Base-by-base conservation (phyloP, 2,888 invertebrate genomes). In the Uropetala carovei region DNA sequence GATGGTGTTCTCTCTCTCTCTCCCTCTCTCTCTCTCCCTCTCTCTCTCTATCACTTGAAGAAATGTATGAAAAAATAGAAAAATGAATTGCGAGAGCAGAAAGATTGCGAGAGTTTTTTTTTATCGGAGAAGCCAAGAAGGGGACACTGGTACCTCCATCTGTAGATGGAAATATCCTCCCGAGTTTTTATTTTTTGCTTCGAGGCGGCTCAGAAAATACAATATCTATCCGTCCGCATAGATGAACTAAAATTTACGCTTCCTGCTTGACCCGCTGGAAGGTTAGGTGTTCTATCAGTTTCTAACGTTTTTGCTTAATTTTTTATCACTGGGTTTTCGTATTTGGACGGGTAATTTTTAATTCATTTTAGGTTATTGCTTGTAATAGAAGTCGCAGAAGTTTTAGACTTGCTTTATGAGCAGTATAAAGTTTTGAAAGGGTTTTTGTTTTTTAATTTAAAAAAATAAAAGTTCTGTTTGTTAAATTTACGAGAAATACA, bases 121-220 rank as follows among this genome's bases (percentile, higher is more conserved):
- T 27, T 13, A 13, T 43, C 43, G 43, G 43, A 43, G 43, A 43
- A 43, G 43, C 3, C 3, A 43, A 43, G 43, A 10, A 75, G 27
- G 75, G 75, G 75, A 75, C 75, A 27, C 75, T 27, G 75, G 22
- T 75, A 75, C 22, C 75, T 75, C 27, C 75, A 75, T 75, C 75
- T 27, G 11, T 27, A 75, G 27, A 75, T 75, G 75, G 75, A 75
- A 75, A 75, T 75, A 75, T 11, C 75, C 11, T 10, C 8, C 75
- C 0, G 75, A 27, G 10, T 75, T 75, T 75, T 75, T 75, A 75
- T 75, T 27, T 75, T 14, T 18, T 8, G 13, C 27, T 13, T 75
- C 22, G 27, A 27, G 22, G 22, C 27, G 9, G 75, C 43, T 43
- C n/a, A n/a, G 5, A 43, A 43, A 43, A 43, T 43, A 43, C 43